These are phyloP conservation scores for Girardinichthys multiradiatus DNA, from an alignment of 2,113 vertebrate species.

Conservation along the genomic window DNA sequence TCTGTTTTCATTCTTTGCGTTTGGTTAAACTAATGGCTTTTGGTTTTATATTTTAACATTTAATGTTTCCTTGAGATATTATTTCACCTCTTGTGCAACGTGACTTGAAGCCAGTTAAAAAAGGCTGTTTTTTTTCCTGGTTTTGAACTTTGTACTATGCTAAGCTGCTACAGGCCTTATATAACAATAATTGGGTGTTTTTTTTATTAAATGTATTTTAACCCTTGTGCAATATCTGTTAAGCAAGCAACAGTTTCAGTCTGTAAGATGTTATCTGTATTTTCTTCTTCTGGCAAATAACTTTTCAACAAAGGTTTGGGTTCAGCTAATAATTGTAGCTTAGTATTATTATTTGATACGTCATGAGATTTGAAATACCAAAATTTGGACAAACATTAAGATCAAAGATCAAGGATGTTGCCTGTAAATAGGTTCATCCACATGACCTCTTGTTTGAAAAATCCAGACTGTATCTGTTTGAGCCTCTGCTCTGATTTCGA, in stretches of 20 bases:
- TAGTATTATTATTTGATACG: background rate
- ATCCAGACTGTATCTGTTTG: background rate
- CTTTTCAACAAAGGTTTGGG: background rate
- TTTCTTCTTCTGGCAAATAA: background rate
- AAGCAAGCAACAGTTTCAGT: background rate
- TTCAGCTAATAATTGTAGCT: no score
- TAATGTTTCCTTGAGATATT: no score
- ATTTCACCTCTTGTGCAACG: no score
- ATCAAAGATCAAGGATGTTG: background rate
- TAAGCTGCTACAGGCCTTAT: no score
- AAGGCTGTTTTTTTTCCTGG: no score
- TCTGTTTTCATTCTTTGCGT: no score
- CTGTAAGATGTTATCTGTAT: background rate
- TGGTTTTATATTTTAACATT: no score
- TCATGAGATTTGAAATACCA: background rate
- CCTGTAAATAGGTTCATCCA: constrained; percentile 14
- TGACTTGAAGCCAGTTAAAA: no score
- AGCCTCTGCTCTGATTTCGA: background rate
- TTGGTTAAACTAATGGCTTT: no score
- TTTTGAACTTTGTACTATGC: no score
- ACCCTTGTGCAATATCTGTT: background rate
- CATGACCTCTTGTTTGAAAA: constrained; percentile 12
- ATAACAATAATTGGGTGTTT: background rate
- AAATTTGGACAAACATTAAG: constrained; percentile 7
- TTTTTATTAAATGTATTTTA: background rate